Percentiles rank a stretch among this genome's conserved stretches.
These are phyloP conservation scores for Drosophila repleta DNA, from an alignment of 1,140 invertebrate species.

Conservation along the genomic window DNA sequence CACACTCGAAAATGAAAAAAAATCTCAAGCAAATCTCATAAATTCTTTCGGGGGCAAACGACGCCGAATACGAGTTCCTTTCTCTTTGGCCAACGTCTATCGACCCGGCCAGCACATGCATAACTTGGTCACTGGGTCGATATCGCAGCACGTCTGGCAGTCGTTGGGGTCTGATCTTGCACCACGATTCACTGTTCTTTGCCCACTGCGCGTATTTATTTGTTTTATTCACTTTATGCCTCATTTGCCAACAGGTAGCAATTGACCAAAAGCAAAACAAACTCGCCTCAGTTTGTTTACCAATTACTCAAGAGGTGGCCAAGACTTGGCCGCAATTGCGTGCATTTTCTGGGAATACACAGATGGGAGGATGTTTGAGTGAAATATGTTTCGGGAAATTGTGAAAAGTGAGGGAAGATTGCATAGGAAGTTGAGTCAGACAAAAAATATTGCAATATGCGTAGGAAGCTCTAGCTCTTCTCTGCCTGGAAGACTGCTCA, in stretches of 20 bases:
- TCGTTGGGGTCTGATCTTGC: slow-evolving; percentile 55
- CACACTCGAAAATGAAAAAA: slow-evolving; percentile 20
- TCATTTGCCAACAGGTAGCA: slow-evolving; percentile 55
- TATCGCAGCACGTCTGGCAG: slow-evolving; percentile 59
- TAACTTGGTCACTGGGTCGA: slow-evolving; percentile 79
- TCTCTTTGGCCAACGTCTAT: slow-evolving; percentile 56
- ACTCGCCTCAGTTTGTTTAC: slow-evolving; percentile 28
- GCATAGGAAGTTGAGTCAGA: neutral
- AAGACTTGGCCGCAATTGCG: slow-evolving; percentile 22
- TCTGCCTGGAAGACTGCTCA: neutral
- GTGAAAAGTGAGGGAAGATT: neutral
- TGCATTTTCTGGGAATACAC: slow-evolving; percentile 17
- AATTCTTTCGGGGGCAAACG: slow-evolving; percentile 61
- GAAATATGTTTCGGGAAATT: neutral
- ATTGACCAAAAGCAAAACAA: slow-evolving; percentile 9
- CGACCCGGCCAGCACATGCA: slow-evolving; percentile 39
- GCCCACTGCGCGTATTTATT: slow-evolving; percentile 32
- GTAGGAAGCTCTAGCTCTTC: neutral
- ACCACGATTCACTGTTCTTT: slow-evolving; percentile 43
- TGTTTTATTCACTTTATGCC: slow-evolving; percentile 67
- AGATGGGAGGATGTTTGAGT: neutral
- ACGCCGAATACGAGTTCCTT: slow-evolving; percentile 63
- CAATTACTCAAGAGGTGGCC: slow-evolving; percentile 29
- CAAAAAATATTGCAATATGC: neutral
- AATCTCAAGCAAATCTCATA: slow-evolving; percentile 50